These are phyloP conservation scores for Zoanthus sansibaricus DNA, from an alignment of 92 coral and sea anemone species.

Conservation along the genomic window DNA sequence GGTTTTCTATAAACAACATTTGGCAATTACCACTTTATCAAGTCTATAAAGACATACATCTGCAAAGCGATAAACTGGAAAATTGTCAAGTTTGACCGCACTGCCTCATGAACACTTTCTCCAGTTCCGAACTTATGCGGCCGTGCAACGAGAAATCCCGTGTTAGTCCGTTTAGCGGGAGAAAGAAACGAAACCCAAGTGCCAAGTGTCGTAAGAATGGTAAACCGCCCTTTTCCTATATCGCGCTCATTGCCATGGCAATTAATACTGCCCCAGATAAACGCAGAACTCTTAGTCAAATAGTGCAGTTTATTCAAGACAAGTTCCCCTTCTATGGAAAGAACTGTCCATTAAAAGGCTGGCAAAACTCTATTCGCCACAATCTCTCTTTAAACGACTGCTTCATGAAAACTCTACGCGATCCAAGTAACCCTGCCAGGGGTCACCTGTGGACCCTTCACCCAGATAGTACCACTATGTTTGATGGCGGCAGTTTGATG, in stretches of 20 bases:
- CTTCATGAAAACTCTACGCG: conserved; percentile 85
- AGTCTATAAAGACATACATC: too few relatives aligned
- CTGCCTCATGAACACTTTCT: neutral
- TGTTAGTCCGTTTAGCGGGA: neutral
- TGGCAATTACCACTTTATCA: too few relatives aligned
- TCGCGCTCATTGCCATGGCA: conserved; percentile 92
- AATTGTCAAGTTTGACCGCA: too few relatives aligned
- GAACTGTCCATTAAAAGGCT: conserved; percentile 81
- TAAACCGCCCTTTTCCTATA: conserved; percentile 91
- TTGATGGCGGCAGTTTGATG: conserved; percentile 92
- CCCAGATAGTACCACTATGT: conserved; percentile 80
- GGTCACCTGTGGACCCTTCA: conserved; percentile 93
- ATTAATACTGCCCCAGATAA: conserved; percentile 76
- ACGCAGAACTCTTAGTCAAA: conserved; percentile 81
- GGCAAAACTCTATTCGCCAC: conserved; percentile 96
- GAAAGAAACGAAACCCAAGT: conserved; percentile 2
- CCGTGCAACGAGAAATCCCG: neutral
- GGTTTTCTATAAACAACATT: too few relatives aligned
- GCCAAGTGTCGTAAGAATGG: conserved; percentile 60
- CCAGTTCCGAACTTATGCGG: neutral
- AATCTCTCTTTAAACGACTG: conserved; percentile 95
- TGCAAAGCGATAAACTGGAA: too few relatives aligned
- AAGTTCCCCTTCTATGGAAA: conserved; percentile 77
- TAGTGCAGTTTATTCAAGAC: conserved; percentile 72
- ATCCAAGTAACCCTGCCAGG: conserved; percentile 72